These are phyloP conservation scores for Cephus rjabovi DNA, from an alignment of 2,888 invertebrate genomes.

Conservation along the genomic window DNA sequence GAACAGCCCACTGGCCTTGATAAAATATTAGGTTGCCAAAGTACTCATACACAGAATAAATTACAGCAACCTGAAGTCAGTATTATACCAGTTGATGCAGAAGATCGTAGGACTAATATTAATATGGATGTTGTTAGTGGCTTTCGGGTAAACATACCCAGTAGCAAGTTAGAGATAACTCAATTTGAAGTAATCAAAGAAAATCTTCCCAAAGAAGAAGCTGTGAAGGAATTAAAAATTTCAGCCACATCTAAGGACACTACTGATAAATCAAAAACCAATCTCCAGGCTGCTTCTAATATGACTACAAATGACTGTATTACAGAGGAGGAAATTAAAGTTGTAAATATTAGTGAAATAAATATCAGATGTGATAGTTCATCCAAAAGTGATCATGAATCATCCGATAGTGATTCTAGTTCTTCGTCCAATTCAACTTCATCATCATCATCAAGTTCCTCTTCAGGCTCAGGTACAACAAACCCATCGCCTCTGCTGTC, in stretches of 20 bases:
- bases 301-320: background rate
- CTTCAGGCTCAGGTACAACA: slow-evolving; percentile 33
- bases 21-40: slow-evolving; percentile 2
- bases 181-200: slow-evolving; percentile 60
- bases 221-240: slow-evolving; percentile 51
- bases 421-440: slow-evolving; percentile 43
- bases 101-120: background rate
- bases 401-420: slow-evolving; percentile 12
- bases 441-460: slow-evolving; percentile 42
- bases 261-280: background rate
- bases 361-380: slow-evolving; percentile 11
- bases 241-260: slow-evolving; percentile 32
- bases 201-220: slow-evolving; percentile 53
- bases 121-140: slow-evolving; percentile 9
- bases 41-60: slow-evolving; percentile 2
- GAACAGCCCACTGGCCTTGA: slow-evolving; percentile 23
- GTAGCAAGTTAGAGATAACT: slow-evolving; percentile 50
- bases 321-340: background rate
- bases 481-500: slow-evolving; percentile 35
- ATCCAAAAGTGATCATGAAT: slow-evolving; percentile 38
- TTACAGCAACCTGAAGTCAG: slow-evolving; percentile 15
- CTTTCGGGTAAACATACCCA: slow-evolving; percentile 26
- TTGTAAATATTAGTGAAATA: slow-evolving; percentile 5
- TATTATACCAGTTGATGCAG: slow-evolving; percentile 16
- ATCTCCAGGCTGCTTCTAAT: background rate